Evolutionary conservation across 1,140 invertebrate genomes (phyloP).

Genomic region (Ostrea denselamellosa): DNA sequence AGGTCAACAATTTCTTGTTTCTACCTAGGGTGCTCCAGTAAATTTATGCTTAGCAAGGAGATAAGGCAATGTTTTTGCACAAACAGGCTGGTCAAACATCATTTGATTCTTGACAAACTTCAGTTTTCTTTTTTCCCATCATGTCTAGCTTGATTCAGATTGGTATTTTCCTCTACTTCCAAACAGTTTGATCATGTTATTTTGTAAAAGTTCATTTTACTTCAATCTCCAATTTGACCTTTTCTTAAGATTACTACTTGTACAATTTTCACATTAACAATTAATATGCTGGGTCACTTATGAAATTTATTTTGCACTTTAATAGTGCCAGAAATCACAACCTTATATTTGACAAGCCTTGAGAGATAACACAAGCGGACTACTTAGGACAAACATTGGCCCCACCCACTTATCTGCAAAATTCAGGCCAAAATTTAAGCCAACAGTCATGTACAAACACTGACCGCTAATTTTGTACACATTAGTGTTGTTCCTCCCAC

Average conservation of each 20-base stretch:
- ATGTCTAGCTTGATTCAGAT: neutral
- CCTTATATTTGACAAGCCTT: slow-evolving; percentile 5
- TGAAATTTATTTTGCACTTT: slow-evolving; percentile 33
- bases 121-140: neutral
- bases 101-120: slow-evolving; percentile 23
- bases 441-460: slow-evolving; percentile 32
- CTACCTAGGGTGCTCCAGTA: slow-evolving; percentile 15
- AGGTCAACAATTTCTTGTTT: slow-evolving; percentile 39
- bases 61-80: slow-evolving; percentile 18
- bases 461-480: slow-evolving; percentile 35
- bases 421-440: slow-evolving; percentile 35
- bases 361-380: slow-evolving; percentile 8
- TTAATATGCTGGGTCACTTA: neutral
- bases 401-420: slow-evolving; percentile 33
- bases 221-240: neutral
- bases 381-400: slow-evolving; percentile 24
- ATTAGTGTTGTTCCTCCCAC: slow-evolving; percentile 15
- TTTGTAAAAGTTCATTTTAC: neutral
- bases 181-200: neutral
- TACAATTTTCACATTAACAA: too few relatives aligned
- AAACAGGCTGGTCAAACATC: slow-evolving; percentile 25
- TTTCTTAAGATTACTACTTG: too few relatives aligned
- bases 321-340: slow-evolving; percentile 2
- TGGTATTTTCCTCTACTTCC: neutral
- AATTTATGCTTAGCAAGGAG: slow-evolving; percentile 21